phyloP scores from a whole-genome alignment of 2,888 invertebrate species.

The Cyrtodaria siliqua region DNA sequence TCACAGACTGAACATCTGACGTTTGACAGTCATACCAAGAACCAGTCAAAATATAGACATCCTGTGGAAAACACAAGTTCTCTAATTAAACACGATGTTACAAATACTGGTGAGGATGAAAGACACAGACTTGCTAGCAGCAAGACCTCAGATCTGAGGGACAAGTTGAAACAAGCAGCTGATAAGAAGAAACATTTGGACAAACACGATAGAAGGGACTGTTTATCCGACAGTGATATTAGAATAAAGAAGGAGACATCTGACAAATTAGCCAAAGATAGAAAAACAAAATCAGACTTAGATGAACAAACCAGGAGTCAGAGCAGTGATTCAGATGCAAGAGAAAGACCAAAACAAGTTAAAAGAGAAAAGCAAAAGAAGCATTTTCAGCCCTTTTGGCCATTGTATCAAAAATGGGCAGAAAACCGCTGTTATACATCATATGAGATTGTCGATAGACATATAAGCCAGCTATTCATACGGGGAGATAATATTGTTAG shows the following conservation, averaged over 20 bases:
- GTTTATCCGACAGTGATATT: conserved; percentile 10
- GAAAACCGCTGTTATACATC: conserved; percentile 50
- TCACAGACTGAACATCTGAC: too few species aligned
- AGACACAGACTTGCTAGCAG: not conserved
- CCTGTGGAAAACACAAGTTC: too few species aligned
- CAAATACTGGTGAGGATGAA: too few species aligned
- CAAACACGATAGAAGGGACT: too few species aligned
- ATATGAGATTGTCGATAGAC: conserved; percentile 75
- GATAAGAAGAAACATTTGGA: not conserved
- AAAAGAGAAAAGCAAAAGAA: not conserved
- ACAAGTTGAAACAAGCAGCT: not conserved
- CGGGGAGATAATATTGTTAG: conserved; percentile 86
- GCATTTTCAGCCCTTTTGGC: conserved; percentile 40
- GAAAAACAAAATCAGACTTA: not conserved
- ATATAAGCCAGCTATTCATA: conserved; percentile 85
- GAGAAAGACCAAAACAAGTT: not conserved
- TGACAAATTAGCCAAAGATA: not conserved
- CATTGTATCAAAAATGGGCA: conserved; percentile 53
- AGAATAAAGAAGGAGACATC: not conserved
- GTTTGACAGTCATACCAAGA: too few species aligned
- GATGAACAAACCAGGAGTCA: too few species aligned
- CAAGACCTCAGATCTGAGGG: not conserved
- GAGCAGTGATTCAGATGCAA: too few species aligned
- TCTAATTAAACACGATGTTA: too few species aligned
- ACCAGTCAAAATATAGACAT: too few species aligned